Evolutionary conservation across 2,888 invertebrate species (phyloP), one percentile per base, ranked within the genome.

Genomic region (Phorcus lineatus): DNA sequence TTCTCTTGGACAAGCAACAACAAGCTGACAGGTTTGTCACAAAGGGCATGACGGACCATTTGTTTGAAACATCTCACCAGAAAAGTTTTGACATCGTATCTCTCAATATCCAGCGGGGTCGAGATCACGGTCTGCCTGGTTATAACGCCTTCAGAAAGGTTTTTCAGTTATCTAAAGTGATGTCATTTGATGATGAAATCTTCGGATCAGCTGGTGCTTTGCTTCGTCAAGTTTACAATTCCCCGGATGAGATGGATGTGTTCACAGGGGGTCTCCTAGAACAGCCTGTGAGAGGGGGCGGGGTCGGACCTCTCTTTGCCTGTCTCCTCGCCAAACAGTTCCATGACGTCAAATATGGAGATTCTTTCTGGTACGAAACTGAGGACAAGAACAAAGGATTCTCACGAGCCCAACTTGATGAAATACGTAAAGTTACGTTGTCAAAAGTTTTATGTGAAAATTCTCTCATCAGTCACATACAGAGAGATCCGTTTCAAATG

Each of bases 91-190:
- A 81, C 75, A 31, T 81, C 54, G 54, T 74, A 36, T 57, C 81
- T 24, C 17, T 77, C 19, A 81, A 81, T 53, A 77, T 81, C 53
- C 81, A 81, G 66, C 54, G 82, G 70, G 82, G 82, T 2, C 74
- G 82, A n/a, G 80, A 82, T 52, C 82, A 82, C 62, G 82, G 78
- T 0, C 67, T 82, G 36, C 76, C 80, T 7, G 7, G 76, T 9
- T 80, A 80, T 74, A 82, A 80, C 78, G 67, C 53, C 47, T 82
- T 80, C 80, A 74, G 82, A 13, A 54, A 57, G 0, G 28, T 31
- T 36, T 80, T 76, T 24, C 16, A 28, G 1, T 53, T 74, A 52
- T 1, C 19, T 17, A 52, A 52, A 24, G 52, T 74, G 24, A 24
- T 11, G 3, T 52, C 74, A 11, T 74, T 74, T 62, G 11, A 11